Evolutionary conservation across 2,797 vertebrate genomes (phyloP).

Genomic region (Crocidura indochinensis): DNA sequence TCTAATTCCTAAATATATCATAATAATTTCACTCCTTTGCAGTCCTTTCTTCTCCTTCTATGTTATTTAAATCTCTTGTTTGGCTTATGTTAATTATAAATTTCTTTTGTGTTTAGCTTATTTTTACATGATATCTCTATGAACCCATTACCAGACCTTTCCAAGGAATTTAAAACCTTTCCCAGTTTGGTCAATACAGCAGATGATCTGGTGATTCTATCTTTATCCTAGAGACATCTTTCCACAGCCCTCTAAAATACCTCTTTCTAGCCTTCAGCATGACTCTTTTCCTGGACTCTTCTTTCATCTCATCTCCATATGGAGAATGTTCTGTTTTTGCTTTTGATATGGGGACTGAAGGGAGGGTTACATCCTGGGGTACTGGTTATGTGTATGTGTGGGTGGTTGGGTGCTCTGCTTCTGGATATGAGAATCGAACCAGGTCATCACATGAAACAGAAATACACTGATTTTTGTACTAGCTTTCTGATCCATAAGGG

Average conservation of each 20-base stretch:
- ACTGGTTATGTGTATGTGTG: no score
- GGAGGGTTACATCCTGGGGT: no score
- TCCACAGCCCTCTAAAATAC: background rate
- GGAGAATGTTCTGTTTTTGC: constrained; percentile 27
- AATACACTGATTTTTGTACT: no score
- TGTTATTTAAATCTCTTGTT: background rate
- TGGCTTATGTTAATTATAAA: constrained; percentile 26
- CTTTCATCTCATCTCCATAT: constrained; percentile 44
- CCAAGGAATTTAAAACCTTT: constrained; percentile 45
- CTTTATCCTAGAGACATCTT: constrained; percentile 16
- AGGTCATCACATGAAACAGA: no score
- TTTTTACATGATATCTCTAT: constrained; percentile 25
- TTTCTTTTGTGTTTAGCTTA: constrained; percentile 50
- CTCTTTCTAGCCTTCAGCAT: background rate
- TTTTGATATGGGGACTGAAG: no score
- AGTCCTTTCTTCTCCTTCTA: background rate
- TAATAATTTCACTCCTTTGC: background rate
- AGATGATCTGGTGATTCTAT: constrained; percentile 40
- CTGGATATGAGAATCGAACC: no score
- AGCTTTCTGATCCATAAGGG: no score
- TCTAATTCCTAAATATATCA: constrained; percentile 12
- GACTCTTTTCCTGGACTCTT: constrained; percentile 7
- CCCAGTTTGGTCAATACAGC: background rate
- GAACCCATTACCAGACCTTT: constrained; percentile 37
- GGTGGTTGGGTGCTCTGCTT: no score